Percentiles rank a stretch among this genome's conserved stretches.
Evolutionary conservation across 2,113 vertebrate genomes (phyloP).

Genomic region (Apteryx owenii): DNA sequence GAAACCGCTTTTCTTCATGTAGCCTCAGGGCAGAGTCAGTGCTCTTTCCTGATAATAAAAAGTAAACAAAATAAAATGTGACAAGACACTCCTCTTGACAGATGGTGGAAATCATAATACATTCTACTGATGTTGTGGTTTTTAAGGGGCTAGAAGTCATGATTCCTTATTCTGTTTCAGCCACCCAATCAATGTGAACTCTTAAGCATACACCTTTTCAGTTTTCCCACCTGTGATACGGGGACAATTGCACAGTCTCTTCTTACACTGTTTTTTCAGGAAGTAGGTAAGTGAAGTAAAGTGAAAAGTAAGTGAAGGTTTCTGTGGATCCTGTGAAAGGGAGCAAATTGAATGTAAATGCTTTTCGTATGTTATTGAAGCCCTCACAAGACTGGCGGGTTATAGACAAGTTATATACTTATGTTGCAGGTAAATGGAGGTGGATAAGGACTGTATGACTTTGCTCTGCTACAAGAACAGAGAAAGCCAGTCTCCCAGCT

Average conservation of each 20-base stretch:
- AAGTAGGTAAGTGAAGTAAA: neutral
- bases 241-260: neutral
- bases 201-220: neutral
- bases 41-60: conserved; percentile 25
- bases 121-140: neutral
- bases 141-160: neutral
- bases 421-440: neutral
- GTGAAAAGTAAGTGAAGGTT: neutral
- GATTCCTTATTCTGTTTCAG: neutral
- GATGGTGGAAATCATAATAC: conserved; percentile 29
- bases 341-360: neutral
- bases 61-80: conserved; percentile 49
- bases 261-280: neutral
- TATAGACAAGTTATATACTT: neutral
- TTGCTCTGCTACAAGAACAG: neutral
- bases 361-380: neutral
- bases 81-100: conserved; percentile 15
- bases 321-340: neutral
- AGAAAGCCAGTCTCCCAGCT: neutral
- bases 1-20: neutral
- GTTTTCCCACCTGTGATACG: neutral
- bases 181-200: neutral
- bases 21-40: neutral
- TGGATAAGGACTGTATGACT: neutral
- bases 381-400: neutral